Percentiles rank a stretch among this genome's conserved stretches.
Evolutionary conservation across 2,113 vertebrate genomes (phyloP).

Genomic region (Nothocercus julius): DNA sequence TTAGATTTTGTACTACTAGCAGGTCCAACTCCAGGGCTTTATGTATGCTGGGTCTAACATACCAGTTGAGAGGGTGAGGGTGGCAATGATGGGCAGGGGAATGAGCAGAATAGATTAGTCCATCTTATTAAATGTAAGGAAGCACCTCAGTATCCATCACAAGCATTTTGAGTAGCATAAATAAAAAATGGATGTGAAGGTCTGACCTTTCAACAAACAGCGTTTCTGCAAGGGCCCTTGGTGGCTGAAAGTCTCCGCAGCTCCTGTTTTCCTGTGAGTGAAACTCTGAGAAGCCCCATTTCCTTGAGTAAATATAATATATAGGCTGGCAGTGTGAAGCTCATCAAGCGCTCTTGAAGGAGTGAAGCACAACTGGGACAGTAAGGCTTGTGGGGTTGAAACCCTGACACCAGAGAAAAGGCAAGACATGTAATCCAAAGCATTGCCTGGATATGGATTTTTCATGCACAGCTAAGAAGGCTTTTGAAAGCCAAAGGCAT

Average conservation of each 20-base stretch:
- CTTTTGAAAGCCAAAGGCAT: not conserved
- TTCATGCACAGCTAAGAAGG: not conserved
- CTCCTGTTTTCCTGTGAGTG: slow-evolving; percentile 36
- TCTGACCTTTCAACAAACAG: not conserved
- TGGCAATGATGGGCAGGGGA: not conserved
- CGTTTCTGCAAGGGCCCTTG: not conserved
- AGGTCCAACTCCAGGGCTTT: not conserved
- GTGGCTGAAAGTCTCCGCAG: not conserved
- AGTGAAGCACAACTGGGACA: not conserved
- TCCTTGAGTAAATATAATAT: not conserved
- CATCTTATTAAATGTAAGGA: not conserved
- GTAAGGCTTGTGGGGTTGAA: not conserved
- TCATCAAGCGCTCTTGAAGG: not conserved
- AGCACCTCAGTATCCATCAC: not conserved
- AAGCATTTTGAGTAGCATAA: not conserved
- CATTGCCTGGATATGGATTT: not conserved
- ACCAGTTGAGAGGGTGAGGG: not conserved
- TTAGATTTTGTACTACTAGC: not conserved
- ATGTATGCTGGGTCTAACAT: not conserved
- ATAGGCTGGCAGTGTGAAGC: not conserved
- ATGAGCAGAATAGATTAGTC: not conserved
- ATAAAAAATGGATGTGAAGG: not conserved
- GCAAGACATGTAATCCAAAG: not conserved
- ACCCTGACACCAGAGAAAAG: not conserved
- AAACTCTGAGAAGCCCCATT: not conserved